Base-by-base conservation (phyloP, 1,140 invertebrate genomes). In the Vanessa tameamea region DNA sequence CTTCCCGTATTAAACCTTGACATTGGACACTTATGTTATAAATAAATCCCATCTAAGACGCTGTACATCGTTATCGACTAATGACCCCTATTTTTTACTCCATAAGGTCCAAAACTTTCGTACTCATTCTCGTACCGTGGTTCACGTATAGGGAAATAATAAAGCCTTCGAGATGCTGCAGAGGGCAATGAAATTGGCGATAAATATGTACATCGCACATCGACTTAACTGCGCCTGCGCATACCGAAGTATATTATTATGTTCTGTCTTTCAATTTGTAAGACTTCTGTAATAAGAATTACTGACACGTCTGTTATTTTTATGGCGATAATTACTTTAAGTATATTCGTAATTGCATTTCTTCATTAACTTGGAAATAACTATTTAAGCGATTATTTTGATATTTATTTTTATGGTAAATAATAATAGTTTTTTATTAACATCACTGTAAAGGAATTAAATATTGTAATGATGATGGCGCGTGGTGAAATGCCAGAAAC, bases 71-170 rank as follows among this genome's bases (percentile, higher is more conserved):
- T 26, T 16, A 57, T 14, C 20, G 2, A 0, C 31, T 59, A n/a
- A 31, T 37, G 15, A 14, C 57, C 14, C 26, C 14, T 61, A 61
- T 37, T 31, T 31, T 15, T 15, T 37, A 14, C 2, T 15, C 5
- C 31, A 15, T 61, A 61, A 61, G 57, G 26, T 37, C 3, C 15
- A 61, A 15, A 37, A 43, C 31, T 9, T 16, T n/a, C n/a, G 14
- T 51, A 13, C 31, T 13, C 23, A 57, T 16, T 20, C 26, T n/a
- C 14, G 14, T n/a, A n/a, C 31, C 57, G 20, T 8, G 55, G 20
- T 59, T 15, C 57, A 31, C 23, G 31, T 37, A 61, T 70, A 64
- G 51, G 73, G 73, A 74, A 75, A 69, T 57, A 75, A 75, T 69
- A 75, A 75, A 75, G 66, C 66, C 61, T 43, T 70, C 67, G 73